Evolutionary conservation across 2,888 invertebrate genomes (phyloP).

Genomic region (Bimastos eiseni): DNA sequence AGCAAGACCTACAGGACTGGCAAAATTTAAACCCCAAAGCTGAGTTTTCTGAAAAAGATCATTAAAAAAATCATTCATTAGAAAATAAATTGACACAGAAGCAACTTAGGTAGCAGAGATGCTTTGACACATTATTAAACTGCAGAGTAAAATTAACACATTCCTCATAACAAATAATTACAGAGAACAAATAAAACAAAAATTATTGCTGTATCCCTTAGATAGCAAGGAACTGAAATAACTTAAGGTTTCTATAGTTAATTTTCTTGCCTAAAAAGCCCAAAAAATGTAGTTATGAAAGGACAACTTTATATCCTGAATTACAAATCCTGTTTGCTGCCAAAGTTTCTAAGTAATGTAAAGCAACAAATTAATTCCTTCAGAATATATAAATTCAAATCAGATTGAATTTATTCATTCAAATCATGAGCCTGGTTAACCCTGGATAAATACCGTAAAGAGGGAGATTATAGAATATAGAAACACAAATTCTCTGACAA

Average conservation of each 20-base stretch:
- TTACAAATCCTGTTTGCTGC: not conserved
- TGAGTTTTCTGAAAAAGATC: conserved; percentile 70
- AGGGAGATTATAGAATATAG: too few species aligned
- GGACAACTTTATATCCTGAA: not conserved
- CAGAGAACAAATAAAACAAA: too few species aligned
- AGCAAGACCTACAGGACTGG: conserved; percentile 93
- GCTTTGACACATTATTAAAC: too few species aligned
- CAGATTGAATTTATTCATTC: too few species aligned
- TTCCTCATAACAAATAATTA: not conserved
- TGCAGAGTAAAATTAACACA: not conserved
- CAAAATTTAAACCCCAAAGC: conserved; percentile 74
- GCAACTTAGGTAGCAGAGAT: too few species aligned
- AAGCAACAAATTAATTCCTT: too few species aligned
- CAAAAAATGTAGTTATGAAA: not conserved
- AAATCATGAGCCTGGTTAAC: too few species aligned
- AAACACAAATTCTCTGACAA: too few species aligned
- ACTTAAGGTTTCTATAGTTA: not conserved
- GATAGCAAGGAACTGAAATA: not conserved
- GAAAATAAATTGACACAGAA: too few species aligned
- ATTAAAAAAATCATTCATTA: too few species aligned
- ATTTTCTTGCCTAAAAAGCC: not conserved
- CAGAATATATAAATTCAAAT: too few species aligned
- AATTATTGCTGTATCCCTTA: not conserved
- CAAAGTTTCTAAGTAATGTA: not conserved
- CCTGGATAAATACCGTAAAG: too few species aligned